Base-by-base conservation (phyloP, 2,888 invertebrate genomes). In the Andrena trimmerana region DNA sequence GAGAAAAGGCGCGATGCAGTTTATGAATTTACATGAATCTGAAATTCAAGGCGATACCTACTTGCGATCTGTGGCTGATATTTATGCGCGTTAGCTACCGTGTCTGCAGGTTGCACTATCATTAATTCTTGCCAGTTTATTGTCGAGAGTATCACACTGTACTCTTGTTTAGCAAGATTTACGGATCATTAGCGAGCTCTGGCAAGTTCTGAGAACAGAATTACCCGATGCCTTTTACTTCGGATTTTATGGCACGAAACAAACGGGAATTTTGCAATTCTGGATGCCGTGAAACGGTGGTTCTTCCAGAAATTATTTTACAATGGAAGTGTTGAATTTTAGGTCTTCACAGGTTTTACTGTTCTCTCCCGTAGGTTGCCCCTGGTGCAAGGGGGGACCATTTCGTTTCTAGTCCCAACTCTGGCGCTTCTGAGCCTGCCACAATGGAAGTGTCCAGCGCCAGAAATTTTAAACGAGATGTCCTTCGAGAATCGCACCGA, bases 351-450 rank as follows among this genome's bases (percentile, higher is more conserved):
- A 24, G 31, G 3, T 50, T 57, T 31, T 16, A 20, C 10, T 1
- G 7, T 27, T 27, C 6, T 50, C 31, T 52, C 8, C 20, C 20
- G 3, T 78, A 95, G 97, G 0, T 93, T 97, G 83, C 97, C 97
- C 2, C 96, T 97, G 74, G 97, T 97, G 0, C 97, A 97, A 92
- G 95, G 97, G 13, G 97, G 97, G 2, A 97, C 97, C 0, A 97
- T 97, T 90, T 97, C 97, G 0, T 97, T 97, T 94, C 94, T 97
- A 72, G 96, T 97, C 4, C 97, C 97, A 0, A 97, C 97, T 0
- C 94, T 97, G 78, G 97, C 97, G 2, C 96, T 97, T 91, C 94
- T 97, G 16, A 96, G 95, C 59, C 94, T 97, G 83, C 97, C 97
- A 0, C 95, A 96, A 88, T 97, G 97, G 97, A 95, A 95, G 90